A percentile compares a stretch with the other conserved stretches of the same genome.
phyloP scores from a whole-genome alignment of 2,888 invertebrate genomes.

The Scaptomyza cyrtandrae region DNA sequence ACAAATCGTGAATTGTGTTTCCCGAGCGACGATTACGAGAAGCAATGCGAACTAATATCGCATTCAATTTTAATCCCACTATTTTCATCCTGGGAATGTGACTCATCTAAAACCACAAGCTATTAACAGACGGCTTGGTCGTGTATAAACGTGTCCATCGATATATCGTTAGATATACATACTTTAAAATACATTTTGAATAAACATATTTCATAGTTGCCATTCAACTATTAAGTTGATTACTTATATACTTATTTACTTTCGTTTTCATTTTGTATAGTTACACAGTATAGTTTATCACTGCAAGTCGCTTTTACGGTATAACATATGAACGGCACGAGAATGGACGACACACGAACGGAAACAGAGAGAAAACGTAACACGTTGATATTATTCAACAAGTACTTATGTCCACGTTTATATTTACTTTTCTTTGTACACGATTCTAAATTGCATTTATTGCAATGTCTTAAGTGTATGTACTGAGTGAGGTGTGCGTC shows the following conservation, averaged over 20 bases:
- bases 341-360: constrained; percentile 12
- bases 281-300: background rate
- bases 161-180: too few species aligned
- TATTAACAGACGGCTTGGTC: too few species aligned
- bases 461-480: constrained; percentile 18
- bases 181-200: too few species aligned
- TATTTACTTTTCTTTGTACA: constrained; percentile 20
- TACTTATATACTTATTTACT: constrained; percentile 61
- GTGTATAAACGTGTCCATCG: too few species aligned
- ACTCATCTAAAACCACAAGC: too few species aligned
- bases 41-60: too few species aligned
- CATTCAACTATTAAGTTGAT: constrained; percentile 21
- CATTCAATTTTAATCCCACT: too few species aligned
- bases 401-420: constrained; percentile 49
- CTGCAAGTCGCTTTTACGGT: constrained; percentile 34
- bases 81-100: too few species aligned
- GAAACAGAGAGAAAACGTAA: constrained; percentile 8
- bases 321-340: constrained; percentile 26
- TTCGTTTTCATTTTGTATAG: constrained; percentile 67
- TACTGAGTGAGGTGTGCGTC: background rate
- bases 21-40: too few species aligned
- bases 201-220: background rate
- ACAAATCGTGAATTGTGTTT: too few species aligned
- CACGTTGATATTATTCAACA: constrained; percentile 59
- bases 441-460: constrained; percentile 36